Conservation (phyloP, 2,113 vertebrate genomes). For the Calidris pygmaea region DNA sequence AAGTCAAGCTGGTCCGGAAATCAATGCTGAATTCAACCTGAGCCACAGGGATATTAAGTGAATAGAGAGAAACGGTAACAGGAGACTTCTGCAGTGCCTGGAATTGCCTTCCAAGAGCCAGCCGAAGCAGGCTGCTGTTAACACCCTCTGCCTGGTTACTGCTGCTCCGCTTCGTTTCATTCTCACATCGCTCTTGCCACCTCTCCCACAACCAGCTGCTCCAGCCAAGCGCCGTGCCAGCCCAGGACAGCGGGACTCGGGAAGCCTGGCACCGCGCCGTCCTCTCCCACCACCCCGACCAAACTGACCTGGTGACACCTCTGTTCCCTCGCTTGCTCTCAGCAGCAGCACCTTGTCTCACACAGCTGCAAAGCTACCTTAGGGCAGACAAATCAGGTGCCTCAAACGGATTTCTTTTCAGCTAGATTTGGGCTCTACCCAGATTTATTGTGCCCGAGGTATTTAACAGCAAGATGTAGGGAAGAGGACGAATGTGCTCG, state of each 20-base stretch:
- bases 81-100: neutral
- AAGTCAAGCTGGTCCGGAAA: neutral
- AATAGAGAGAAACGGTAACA: neutral
- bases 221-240: neutral
- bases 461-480: neutral
- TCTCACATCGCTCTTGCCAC: neutral
- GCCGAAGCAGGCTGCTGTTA: constrained; percentile 2
- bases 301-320: neutral
- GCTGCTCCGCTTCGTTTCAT: neutral
- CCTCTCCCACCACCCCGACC: rapidly evolving
- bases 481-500: rapidly evolving
- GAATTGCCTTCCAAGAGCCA: neutral
- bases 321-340: neutral
- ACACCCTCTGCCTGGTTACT: neutral
- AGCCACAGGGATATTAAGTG: neutral
- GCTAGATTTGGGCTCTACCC: neutral
- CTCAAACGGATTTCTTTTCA: neutral
- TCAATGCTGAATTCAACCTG: neutral
- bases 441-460: neutral
- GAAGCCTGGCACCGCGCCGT: neutral
- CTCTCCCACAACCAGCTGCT: constrained; percentile 40
- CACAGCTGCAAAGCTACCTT: neutral
- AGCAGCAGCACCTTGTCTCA: neutral
- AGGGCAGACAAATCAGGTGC: neutral
- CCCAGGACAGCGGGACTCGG: neutral